A percentile compares a stretch with the other conserved stretches of the same genome.
Conservation (phyloP, 1,140 invertebrate species). For the Sarcophaga bullata region DNA sequence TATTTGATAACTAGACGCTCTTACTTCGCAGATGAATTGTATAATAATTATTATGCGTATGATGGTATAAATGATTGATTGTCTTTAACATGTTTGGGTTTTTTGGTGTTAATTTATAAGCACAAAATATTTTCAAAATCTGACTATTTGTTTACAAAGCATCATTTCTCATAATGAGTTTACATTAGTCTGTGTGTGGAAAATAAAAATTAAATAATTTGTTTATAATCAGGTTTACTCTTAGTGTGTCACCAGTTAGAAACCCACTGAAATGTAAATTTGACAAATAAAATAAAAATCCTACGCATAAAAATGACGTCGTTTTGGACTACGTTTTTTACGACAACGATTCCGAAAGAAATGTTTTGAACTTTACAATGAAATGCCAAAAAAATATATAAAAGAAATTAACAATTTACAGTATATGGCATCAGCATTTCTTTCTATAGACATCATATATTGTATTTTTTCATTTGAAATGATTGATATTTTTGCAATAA, state of each 20-base stretch:
- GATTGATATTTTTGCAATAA: not conserved
- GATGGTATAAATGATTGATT: not conserved
- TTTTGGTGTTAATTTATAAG: not conserved
- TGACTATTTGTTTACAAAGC: not conserved
- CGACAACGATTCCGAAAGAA: not conserved
- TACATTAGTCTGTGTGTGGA: too few relatives aligned
- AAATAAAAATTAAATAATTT: not conserved
- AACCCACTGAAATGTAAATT: not conserved
- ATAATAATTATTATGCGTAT: not conserved
- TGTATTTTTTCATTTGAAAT: not conserved
- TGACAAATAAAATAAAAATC: not conserved
- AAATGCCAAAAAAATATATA: not conserved
- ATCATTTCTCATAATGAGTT: not conserved
- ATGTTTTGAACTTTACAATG: not conserved
- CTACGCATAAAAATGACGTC: conserved; percentile 15
- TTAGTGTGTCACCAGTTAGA: conserved; percentile 16
- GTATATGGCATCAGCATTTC: too few relatives aligned
- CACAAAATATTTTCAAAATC: too few relatives aligned
- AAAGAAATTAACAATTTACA: not conserved
- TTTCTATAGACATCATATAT: not conserved
- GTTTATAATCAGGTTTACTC: conserved; percentile 1
- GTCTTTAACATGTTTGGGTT: not conserved
- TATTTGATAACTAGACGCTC: too few relatives aligned
- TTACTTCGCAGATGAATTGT: too few relatives aligned
- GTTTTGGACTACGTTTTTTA: not conserved